Conservation (phyloP, 2,888 invertebrate genomes). For the Cyclophora punctaria region DNA sequence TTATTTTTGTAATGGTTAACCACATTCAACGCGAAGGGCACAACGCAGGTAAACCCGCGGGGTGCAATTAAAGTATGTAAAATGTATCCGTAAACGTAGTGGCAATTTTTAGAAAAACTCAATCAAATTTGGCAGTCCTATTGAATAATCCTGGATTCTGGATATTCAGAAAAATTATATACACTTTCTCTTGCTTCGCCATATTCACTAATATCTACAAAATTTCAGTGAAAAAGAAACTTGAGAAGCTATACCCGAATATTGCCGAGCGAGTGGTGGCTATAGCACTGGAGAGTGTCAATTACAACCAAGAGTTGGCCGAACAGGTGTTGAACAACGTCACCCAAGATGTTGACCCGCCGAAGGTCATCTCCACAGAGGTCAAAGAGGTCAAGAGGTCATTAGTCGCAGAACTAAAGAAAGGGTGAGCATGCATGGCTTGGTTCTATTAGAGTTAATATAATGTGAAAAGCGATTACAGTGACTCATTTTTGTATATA, state of each 20-base stretch:
- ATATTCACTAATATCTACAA: background rate
- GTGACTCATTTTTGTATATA: too few species aligned
- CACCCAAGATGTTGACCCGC: slow-evolving; percentile 76
- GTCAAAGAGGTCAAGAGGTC: slow-evolving; percentile 33
- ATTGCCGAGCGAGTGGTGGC: slow-evolving; percentile 87
- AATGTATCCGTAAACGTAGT: too few species aligned
- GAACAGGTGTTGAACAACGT: slow-evolving; percentile 85
- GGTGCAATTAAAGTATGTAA: too few species aligned
- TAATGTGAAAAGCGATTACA: too few species aligned
- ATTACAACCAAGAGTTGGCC: slow-evolving; percentile 88
- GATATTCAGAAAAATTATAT: too few species aligned
- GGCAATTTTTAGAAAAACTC: too few species aligned
- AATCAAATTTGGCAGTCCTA: background rate
- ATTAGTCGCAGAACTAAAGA: slow-evolving; percentile 28
- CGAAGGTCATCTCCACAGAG: slow-evolving; percentile 31
- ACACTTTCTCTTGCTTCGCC: background rate
- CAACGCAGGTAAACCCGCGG: too few species aligned
- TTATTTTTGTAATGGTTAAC: too few species aligned
- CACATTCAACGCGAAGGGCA: too few species aligned
- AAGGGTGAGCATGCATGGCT: slow-evolving; percentile 40
- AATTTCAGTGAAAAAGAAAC: slow-evolving; percentile 78
- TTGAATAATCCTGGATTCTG: too few species aligned
- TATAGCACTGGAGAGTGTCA: slow-evolving; percentile 91
- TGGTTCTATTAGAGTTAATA: too few species aligned
- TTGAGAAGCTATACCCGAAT: slow-evolving; percentile 82